phyloP scores from a whole-genome alignment of 1,140 invertebrate genomes.

The Macrotrachela quadricornifera region DNA sequence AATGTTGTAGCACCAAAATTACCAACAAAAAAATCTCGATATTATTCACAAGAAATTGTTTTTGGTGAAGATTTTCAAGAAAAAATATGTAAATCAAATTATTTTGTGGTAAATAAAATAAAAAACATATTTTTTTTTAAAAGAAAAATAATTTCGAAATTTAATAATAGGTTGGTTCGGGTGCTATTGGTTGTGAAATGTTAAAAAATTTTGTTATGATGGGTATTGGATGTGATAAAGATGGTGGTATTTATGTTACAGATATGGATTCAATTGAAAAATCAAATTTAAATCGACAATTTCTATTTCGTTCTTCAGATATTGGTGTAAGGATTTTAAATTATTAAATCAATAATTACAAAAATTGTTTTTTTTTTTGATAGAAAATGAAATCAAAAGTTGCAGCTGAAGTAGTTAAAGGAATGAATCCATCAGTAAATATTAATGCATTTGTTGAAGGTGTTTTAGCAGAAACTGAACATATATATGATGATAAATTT shows the following conservation, averaged over 20 bases:
- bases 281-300: constrained; percentile 93
- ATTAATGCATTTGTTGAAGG: constrained; percentile 71
- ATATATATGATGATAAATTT: constrained; percentile 77
- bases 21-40: constrained; percentile 41
- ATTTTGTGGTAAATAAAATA: constrained; percentile 44
- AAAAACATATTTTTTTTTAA: constrained; percentile 25
- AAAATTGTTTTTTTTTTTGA: too few relatives aligned
- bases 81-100: constrained; percentile 47
- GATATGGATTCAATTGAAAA: constrained; percentile 99
- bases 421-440: constrained; percentile 75
- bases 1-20: background rate
- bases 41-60: constrained; percentile 75
- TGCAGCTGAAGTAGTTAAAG: constrained; percentile 50
- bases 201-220: constrained; percentile 98
- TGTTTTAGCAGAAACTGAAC: constrained; percentile 80
- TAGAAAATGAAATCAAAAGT: constrained; percentile 63
- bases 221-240: constrained; percentile 50
- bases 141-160: constrained; percentile 12
- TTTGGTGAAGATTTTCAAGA: constrained; percentile 77
- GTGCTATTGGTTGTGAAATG: constrained; percentile 94
- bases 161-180: constrained; percentile 43
- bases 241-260: constrained; percentile 52
- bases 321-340: constrained; percentile 31
- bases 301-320: constrained; percentile 78
- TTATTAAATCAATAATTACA: too few relatives aligned